phyloP scores from a whole-genome alignment of 2,113 vertebrate species.

The Propithecus coquereli region DNA sequence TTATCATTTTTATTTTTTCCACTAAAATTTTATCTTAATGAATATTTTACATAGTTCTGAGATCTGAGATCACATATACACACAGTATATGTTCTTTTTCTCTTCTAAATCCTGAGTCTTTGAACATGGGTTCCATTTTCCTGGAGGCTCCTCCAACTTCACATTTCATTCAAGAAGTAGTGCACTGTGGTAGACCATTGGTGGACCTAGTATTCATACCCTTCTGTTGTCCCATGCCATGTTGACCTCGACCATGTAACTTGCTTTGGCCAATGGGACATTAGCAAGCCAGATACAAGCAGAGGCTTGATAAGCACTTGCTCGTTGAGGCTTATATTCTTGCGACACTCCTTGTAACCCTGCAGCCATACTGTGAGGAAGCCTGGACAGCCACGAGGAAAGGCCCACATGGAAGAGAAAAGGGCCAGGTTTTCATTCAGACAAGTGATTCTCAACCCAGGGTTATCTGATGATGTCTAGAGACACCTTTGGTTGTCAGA shows the following conservation, averaged over 20 bases:
- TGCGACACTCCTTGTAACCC: neutral
- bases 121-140: neutral
- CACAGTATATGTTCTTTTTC: neutral
- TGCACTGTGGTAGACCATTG: neutral
- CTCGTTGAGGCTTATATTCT: neutral
- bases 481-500: neutral
- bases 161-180: neutral
- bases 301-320: neutral
- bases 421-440: neutral
- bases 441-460: neutral
- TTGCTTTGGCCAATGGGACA: neutral
- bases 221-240: neutral
- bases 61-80: neutral
- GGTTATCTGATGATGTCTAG: neutral
- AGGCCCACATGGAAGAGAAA: neutral
- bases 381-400: neutral
- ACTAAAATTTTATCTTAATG: neutral
- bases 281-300: neutral
- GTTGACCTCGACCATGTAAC: neutral
- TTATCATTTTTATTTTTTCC: neutral
- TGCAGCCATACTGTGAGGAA: neutral
- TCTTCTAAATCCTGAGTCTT: neutral
- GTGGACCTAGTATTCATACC: neutral
- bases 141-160: neutral
- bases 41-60: neutral